These are phyloP conservation scores for Castor canadensis DNA, from an alignment of 2,113 vertebrate genomes.

Conservation along the genomic window DNA sequence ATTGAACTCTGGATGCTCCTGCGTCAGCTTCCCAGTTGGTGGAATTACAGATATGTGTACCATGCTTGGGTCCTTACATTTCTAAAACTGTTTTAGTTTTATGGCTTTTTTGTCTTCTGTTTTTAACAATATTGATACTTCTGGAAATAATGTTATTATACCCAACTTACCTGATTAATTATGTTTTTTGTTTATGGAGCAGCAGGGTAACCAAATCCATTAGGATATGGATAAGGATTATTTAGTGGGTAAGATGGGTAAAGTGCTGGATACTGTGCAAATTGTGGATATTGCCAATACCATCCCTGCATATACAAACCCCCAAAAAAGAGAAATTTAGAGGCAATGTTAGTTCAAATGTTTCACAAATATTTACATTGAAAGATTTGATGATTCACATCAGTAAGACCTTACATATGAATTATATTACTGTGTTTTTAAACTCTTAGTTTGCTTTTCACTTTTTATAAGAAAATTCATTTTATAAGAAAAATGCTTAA, in stretches of 20 bases:
- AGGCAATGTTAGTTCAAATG: neutral
- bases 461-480: neutral
- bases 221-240: too few species aligned
- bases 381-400: neutral
- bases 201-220: too few species aligned
- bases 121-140: neutral
- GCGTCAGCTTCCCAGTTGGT: neutral
- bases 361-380: neutral
- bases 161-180: neutral
- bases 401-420: neutral
- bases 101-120: neutral
- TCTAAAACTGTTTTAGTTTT: neutral
- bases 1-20: neutral
- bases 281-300: neutral
- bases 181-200: neutral
- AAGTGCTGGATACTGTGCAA: too few species aligned
- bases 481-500: neutral
- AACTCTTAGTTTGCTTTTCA: neutral
- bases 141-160: neutral
- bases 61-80: neutral
- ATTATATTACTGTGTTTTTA: neutral
- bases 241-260: too few species aligned
- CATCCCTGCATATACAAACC: neutral
- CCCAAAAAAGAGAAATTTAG: neutral
- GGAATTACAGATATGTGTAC: neutral